Conservation (phyloP, 2,888 invertebrate species). For the Hydraecia micacea region DNA sequence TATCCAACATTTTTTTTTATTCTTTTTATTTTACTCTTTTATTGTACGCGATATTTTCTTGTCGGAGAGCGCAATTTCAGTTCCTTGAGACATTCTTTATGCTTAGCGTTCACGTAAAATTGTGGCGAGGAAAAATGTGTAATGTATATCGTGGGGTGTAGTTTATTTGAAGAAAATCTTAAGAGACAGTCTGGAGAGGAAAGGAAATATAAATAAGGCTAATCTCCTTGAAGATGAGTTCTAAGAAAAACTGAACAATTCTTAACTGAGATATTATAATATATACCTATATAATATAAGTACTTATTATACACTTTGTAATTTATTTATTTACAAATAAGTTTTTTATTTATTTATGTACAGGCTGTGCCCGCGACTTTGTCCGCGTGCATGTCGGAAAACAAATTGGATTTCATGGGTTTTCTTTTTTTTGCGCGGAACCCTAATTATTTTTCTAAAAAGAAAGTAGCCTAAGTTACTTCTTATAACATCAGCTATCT, state of each 20-base stretch:
- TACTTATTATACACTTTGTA: background rate
- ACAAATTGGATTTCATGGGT: background rate
- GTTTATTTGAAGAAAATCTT: conserved; percentile 65
- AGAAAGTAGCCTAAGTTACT: background rate
- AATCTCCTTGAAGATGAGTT: conserved; percentile 44
- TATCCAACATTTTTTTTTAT: conserved; percentile 61
- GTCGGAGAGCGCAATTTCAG: conserved; percentile 72
- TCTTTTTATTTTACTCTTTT: conserved; percentile 63
- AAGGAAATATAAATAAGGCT: conserved; percentile 59
- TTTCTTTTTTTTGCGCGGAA: background rate
- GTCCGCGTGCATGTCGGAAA: too few species aligned
- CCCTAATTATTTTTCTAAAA: background rate
- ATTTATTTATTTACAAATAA: conserved; percentile 8
- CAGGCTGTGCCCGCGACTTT: background rate
- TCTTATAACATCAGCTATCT: too few species aligned
- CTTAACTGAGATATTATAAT: background rate
- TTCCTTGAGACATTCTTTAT: conserved; percentile 76
- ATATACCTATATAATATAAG: too few species aligned
- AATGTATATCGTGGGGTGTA: conserved; percentile 56
- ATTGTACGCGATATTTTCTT: conserved; percentile 66
- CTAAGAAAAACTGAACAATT: conserved; percentile 26
- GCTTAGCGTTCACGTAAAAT: conserved; percentile 68
- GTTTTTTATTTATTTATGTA: background rate
- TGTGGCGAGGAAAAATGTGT: conserved; percentile 65
- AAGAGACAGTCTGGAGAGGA: conserved; percentile 44